phyloP scores from a whole-genome alignment of 1,140 invertebrate genomes.

The Bombus waltoni region DNA sequence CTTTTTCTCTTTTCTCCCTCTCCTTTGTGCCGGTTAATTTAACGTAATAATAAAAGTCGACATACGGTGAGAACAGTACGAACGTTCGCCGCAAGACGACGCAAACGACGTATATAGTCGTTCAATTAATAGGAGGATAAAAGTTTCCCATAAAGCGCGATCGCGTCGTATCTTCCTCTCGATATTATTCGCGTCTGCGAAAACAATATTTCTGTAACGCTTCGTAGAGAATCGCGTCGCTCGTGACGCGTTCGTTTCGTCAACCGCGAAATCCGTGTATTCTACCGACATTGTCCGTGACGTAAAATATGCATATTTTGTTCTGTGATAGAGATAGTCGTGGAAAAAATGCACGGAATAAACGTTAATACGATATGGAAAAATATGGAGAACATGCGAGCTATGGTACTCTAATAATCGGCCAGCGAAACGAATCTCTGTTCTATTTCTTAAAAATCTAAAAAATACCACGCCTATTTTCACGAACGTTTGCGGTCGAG shows the following conservation, averaged over 20 bases:
- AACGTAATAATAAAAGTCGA: slow-evolving; percentile 31
- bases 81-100: background rate
- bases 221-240: no score
- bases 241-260: background rate
- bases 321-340: background rate
- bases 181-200: background rate
- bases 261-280: background rate
- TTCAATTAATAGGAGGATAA: no score
- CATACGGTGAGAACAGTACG: background rate
- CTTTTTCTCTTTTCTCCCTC: background rate
- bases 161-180: background rate
- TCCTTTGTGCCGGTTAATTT: slow-evolving; percentile 6
- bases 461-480: no score
- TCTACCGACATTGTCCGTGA: background rate
- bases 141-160: background rate
- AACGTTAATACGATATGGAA: no score
- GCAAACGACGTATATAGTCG: no score
- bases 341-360: no score
- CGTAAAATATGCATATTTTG: background rate
- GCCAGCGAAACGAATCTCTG: no score
- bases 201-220: background rate
- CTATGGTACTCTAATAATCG: no score
- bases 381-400: no score
- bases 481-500: no score
- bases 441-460: no score